Conservation (phyloP, 1,140 invertebrate genomes). For the Panonychus citri region DNA sequence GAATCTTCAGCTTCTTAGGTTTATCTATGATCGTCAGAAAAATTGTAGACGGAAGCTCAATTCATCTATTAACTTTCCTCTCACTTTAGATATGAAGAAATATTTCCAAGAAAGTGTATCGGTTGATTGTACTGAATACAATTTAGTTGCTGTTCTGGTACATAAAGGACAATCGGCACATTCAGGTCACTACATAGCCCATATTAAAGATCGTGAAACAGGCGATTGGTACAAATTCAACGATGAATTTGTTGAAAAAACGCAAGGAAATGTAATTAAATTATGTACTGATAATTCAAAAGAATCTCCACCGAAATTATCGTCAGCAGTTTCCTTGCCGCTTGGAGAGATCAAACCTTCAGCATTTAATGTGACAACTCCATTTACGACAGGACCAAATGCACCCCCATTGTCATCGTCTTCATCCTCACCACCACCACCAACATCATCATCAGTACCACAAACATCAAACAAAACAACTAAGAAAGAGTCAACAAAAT, state of each 20-base stretch:
- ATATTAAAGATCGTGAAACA: constrained; percentile 30
- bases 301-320: background rate
- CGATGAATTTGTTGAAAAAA: constrained; percentile 39
- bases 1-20: constrained; percentile 38
- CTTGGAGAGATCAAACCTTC: too few relatives aligned
- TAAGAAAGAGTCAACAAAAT: constrained; percentile 3
- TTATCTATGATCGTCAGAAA: constrained; percentile 40
- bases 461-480: background rate
- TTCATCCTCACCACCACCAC: too few relatives aligned
- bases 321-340: background rate
- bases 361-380: too few relatives aligned
- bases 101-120: constrained; percentile 3
- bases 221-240: constrained; percentile 31
- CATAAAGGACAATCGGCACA: constrained; percentile 39
- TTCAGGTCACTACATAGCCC: constrained; percentile 44
- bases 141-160: constrained; percentile 38
- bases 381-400: too few relatives aligned
- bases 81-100: constrained; percentile 37
- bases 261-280: constrained; percentile 30
- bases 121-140: constrained; percentile 23
- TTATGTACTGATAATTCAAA: constrained; percentile 23
- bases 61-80: constrained; percentile 38
- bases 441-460: too few relatives aligned
- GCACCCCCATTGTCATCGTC: too few relatives aligned
- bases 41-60: constrained; percentile 42